phyloP scores from a whole-genome alignment of 2,113 vertebrate species.

The Thymallus thymallus region DNA sequence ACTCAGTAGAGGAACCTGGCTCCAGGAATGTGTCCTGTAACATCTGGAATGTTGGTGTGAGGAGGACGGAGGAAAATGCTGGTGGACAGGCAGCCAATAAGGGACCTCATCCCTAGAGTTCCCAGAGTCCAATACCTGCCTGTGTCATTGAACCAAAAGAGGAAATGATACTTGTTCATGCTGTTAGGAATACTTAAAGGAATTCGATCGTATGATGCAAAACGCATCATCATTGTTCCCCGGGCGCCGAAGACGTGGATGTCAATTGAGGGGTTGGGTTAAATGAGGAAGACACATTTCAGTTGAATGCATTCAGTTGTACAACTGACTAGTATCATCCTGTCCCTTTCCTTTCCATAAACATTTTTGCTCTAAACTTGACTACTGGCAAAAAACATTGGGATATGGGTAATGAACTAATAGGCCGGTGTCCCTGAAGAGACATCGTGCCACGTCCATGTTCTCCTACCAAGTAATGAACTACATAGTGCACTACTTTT shows the following conservation, averaged over 20 bases:
- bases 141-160: neutral
- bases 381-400: neutral
- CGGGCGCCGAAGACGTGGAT: too few species aligned
- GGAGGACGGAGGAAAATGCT: slow-evolving; percentile 5
- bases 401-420: neutral
- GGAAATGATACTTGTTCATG: too few species aligned
- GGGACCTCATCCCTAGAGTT: slow-evolving; percentile 10
- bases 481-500: neutral
- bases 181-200: neutral
- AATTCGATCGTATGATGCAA: neutral
- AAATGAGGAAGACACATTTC: too few species aligned
- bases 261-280: too few species aligned
- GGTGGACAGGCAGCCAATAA: slow-evolving; percentile 5
- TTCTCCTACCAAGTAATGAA: neutral
- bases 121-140: neutral
- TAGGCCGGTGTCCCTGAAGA: neutral
- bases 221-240: neutral
- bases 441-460: neutral
- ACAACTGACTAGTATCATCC: too few species aligned
- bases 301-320: too few species aligned
- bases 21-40: slow-evolving; percentile 28
- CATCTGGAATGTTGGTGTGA: slow-evolving; percentile 36
- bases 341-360: too few species aligned
- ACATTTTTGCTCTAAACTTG: neutral
- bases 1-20: slow-evolving; percentile 15